Base-by-base conservation (phyloP, 2,797 vertebrate species). In the Danio albolineatus region DNA sequence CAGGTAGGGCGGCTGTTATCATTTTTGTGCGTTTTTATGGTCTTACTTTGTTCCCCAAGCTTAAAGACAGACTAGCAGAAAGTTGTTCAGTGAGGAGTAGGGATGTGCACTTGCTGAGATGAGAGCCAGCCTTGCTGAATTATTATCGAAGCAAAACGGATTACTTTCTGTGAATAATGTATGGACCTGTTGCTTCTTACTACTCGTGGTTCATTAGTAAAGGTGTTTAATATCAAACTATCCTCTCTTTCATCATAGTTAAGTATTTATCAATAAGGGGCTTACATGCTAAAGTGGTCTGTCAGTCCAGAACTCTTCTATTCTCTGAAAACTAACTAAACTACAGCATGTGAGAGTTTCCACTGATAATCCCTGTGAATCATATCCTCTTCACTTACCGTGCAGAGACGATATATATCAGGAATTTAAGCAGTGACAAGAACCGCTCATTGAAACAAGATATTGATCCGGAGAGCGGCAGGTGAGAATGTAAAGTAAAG, bases 381-480 rank as follows among this genome's bases (percentile, higher is more conserved):
- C 44, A 28, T 60, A 16, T 12, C 13, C 9, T 53, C 61, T 43
- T 36, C 38, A 54, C 17, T 67, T 60, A 36, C 7, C 43, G 5
- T 1, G 39, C 28, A 8, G 13, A 53, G 46, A 17, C 9, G 72
- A 60, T 21, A n/a, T 39, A 44, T 60, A 36, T 19, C 19, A 13
- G 10, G 19, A 10, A 64, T 56, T 65, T 73, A 46, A 49, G 60
- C 10, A 83, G 86, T 88, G 82, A 65, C 73, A 82, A 86, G 87
- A 91, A 87, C 86, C 85, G 60, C 70, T 89, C 65, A 82, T 88
- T 89, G 92, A 85, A 91, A 94, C 86, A 76, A 84, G 91, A 94
- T 86, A 88, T 71, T 28, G 59, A 75, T 38, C 66, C 71, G 39
- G n/a, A 46, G 69, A 60, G 51, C 73, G 21, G 53, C 59, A 72